Percentiles rank a stretch among this genome's conserved stretches.
Conservation (phyloP, 2,797 vertebrate species). For the Tenualosa thibaudeaui region DNA sequence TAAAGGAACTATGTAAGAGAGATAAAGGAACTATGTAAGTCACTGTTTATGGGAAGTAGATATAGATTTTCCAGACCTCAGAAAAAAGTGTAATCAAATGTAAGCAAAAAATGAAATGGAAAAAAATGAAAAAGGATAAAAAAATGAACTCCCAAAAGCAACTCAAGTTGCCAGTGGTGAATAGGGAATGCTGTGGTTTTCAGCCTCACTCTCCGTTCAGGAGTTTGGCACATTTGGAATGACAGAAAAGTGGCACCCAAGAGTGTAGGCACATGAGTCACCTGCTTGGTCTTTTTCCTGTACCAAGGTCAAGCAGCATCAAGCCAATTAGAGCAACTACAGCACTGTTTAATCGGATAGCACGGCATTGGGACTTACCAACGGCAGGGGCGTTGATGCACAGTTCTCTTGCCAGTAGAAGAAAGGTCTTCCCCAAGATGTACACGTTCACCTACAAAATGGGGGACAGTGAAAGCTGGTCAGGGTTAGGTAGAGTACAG, state of each 20-base stretch:
- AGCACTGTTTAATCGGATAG: not conserved
- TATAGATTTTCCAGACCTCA: not conserved
- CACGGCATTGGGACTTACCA: slow-evolving; percentile 71
- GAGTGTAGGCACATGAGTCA: not conserved
- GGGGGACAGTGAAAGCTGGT: not conserved
- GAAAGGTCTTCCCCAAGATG: slow-evolving; percentile 94
- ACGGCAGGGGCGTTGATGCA: slow-evolving; percentile 99
- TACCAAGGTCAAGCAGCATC: not conserved
- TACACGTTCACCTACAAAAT: slow-evolving; percentile 90
- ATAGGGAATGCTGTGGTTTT: not conserved
- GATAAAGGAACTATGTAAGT: not conserved
- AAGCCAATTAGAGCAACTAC: slow-evolving; percentile 6
- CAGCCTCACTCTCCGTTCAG: not conserved
- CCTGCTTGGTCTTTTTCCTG: not conserved
- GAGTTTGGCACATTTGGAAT: not conserved
- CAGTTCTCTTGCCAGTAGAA: slow-evolving; percentile 92
- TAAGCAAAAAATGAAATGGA: too few relatives aligned
- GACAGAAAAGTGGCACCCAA: not conserved
- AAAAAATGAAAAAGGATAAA: too few relatives aligned
- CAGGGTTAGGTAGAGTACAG: not conserved
- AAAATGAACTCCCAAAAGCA: not conserved
- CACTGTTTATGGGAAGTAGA: too few relatives aligned
- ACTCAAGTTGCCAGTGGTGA: not conserved
- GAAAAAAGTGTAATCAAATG: not conserved
- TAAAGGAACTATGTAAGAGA: not conserved